Evolutionary conservation across 2,888 invertebrate genomes (phyloP).

Genomic region (Apodemia zela): DNA sequence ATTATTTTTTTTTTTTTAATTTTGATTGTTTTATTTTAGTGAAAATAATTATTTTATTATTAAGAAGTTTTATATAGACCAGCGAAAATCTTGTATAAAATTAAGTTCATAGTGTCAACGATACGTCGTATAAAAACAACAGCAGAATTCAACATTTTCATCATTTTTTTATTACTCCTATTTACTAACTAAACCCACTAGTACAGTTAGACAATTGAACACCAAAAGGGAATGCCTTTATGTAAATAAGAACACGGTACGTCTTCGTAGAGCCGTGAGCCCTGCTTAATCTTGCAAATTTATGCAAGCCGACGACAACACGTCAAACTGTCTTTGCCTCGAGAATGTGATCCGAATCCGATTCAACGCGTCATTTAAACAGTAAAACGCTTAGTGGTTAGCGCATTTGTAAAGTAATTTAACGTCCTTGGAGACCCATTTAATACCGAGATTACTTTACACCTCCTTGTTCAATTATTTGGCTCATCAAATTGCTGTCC

Average conservation of each 20-base stretch:
- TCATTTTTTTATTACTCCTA: not conserved
- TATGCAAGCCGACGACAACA: conserved; percentile 75
- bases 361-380: conserved; percentile 67
- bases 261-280: conserved; percentile 46
- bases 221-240: conserved; percentile 51
- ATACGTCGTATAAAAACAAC: too few relatives aligned
- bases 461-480: conserved; percentile 46
- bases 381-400: conserved; percentile 73
- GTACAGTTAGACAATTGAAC: conserved; percentile 21
- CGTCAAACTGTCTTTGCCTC: conserved; percentile 70
- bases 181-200: conserved; percentile 4
- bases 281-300: conserved; percentile 75
- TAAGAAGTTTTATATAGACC: too few relatives aligned
- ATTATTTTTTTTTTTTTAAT: too few relatives aligned
- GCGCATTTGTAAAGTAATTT: conserved; percentile 72
- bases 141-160: too few relatives aligned
- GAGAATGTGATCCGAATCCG: conserved; percentile 75
- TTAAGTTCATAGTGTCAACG: too few relatives aligned
- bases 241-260: conserved; percentile 46
- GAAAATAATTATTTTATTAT: too few relatives aligned
- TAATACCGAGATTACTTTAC: conserved; percentile 51
- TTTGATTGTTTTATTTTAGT: too few relatives aligned
- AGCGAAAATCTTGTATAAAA: too few relatives aligned
- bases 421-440: conserved; percentile 53
- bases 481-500: not conserved